Evolutionary conservation across 1,140 invertebrate genomes (phyloP).

Genomic region (Rhagoletis pomonella): DNA sequence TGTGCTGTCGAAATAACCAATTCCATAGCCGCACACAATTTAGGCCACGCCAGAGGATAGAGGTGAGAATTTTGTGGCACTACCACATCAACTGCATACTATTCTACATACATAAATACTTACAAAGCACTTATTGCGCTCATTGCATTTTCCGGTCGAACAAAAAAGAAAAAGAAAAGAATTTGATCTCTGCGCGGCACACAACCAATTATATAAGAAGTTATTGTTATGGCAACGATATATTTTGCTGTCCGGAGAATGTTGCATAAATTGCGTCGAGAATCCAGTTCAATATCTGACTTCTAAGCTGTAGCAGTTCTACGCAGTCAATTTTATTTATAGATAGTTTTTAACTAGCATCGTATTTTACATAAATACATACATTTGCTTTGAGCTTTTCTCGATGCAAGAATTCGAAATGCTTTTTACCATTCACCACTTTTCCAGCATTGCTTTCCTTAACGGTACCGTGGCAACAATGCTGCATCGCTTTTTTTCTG

Average conservation of each 20-base stretch:
- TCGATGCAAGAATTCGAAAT: background rate
- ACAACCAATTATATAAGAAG: background rate
- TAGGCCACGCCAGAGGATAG: conserved; percentile 8
- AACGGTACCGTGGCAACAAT: background rate
- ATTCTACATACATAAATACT: background rate
- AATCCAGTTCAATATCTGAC: background rate
- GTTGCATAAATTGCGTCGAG: conserved; percentile 38
- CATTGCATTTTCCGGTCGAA: conserved; percentile 20
- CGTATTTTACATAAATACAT: no score
- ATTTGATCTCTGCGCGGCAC: background rate
- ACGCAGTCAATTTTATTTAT: background rate
- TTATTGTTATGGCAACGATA: conserved; percentile 2
- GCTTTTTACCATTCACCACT: background rate
- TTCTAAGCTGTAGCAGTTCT: background rate
- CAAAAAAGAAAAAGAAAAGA: background rate
- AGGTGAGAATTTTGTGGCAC: conserved; percentile 11
- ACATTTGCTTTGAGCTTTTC: no score
- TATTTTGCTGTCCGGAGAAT: background rate
- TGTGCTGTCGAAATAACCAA: background rate
- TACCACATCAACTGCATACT: background rate
- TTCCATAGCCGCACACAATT: background rate
- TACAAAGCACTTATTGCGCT: background rate
- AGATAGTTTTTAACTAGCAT: no score
- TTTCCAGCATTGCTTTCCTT: background rate
- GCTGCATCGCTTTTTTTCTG: background rate